A percentile compares a stretch with the other conserved stretches of the same genome.
Evolutionary conservation across 2,113 vertebrate species (phyloP).

Genomic region (Vulpes vulpes): DNA sequence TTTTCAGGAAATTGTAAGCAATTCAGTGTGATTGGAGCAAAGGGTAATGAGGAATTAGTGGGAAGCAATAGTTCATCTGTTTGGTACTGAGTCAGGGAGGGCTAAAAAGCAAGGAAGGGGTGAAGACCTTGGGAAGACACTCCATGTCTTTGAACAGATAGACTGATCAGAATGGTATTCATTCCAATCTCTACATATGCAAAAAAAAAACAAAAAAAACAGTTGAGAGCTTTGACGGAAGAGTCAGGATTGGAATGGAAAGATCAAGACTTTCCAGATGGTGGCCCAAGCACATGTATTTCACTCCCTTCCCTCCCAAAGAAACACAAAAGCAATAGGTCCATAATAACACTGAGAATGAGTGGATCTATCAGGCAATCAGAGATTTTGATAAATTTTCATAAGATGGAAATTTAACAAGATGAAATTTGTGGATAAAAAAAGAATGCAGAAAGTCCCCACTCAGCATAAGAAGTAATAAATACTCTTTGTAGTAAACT

Average conservation of each 20-base stretch:
- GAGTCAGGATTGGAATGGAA: background rate
- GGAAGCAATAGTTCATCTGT: background rate
- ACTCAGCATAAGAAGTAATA: background rate
- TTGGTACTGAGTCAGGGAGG: background rate
- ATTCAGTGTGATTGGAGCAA: background rate
- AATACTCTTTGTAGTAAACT: background rate
- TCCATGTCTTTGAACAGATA: background rate
- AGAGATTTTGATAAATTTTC: background rate
- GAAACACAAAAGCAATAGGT: background rate
- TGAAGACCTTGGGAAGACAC: background rate
- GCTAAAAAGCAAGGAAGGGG: background rate
- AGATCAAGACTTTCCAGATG: background rate
- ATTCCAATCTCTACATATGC: background rate
- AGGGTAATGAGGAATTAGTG: background rate
- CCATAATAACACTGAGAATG: background rate
- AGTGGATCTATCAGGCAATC: background rate
- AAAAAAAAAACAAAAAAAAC: background rate
- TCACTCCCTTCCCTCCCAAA: background rate
- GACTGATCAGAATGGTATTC: background rate
- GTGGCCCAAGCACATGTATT: background rate
- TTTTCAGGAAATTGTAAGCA: background rate
- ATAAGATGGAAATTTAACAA: background rate
- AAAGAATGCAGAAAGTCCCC: background rate
- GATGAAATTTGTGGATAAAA: background rate
- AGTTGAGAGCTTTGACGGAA: background rate